phyloP scores from a whole-genome alignment of 2,888 invertebrate species.

The Neoitamus cyanurus region DNA sequence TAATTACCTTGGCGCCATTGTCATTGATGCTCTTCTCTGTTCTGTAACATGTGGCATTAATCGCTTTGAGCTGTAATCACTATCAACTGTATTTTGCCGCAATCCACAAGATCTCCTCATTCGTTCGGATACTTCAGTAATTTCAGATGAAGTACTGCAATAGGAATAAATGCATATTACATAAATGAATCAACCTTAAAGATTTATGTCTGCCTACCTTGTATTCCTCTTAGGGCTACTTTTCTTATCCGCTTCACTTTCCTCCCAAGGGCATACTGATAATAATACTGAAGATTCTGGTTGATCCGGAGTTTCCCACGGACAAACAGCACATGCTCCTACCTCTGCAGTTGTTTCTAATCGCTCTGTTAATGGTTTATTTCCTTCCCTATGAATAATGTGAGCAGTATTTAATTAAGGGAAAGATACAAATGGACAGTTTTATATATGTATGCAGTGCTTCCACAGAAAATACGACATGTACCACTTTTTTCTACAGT shows the following conservation, averaged over 20 bases:
- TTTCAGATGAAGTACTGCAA: constrained; percentile 71
- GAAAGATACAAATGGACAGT: not conserved
- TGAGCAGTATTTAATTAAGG: not conserved
- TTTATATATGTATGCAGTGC: not conserved
- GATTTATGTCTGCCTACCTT: constrained; percentile 35
- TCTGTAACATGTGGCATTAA: constrained; percentile 62
- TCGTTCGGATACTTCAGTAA: constrained; percentile 73
- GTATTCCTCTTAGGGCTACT: constrained; percentile 31
- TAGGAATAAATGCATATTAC: not conserved
- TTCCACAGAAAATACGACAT: constrained; percentile 23
- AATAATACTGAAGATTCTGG: constrained; percentile 57
- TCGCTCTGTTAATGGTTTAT: constrained; percentile 58
- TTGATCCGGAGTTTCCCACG: constrained; percentile 62
- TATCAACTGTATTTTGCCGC: constrained; percentile 77
- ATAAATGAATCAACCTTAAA: not conserved
- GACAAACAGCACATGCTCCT: constrained; percentile 61
- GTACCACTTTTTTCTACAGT: constrained; percentile 6
- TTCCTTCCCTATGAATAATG: constrained; percentile 58
- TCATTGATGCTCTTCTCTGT: constrained; percentile 64
- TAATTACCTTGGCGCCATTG: constrained; percentile 62
- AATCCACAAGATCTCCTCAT: constrained; percentile 73
- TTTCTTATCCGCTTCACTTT: constrained; percentile 52
- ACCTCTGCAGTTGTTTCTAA: constrained; percentile 61
- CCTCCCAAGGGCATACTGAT: constrained; percentile 63
- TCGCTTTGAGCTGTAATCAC: constrained; percentile 68